phyloP scores from a whole-genome alignment of 2,113 vertebrate genomes.

The Osmerus eperlanus region DNA sequence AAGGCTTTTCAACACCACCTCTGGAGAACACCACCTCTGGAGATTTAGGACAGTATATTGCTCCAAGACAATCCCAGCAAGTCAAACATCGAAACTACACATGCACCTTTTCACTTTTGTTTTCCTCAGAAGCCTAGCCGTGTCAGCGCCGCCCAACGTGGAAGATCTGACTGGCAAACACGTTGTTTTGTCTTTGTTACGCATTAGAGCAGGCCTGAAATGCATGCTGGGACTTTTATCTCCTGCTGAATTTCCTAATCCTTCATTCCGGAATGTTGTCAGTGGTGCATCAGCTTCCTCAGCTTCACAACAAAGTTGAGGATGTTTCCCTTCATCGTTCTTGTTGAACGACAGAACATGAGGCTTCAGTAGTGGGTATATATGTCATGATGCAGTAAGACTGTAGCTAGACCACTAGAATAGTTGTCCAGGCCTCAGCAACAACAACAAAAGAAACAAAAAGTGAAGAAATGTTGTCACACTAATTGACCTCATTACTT shows the following conservation, averaged over 20 bases:
- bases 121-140: background rate
- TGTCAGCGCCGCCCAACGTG: background rate
- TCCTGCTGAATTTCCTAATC: conserved; percentile 36
- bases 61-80: background rate
- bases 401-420: too few relatives aligned
- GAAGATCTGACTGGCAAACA: conserved; percentile 29
- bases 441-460: too few relatives aligned
- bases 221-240: conserved; percentile 45
- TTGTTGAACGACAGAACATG: too few relatives aligned
- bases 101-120: background rate
- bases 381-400: too few relatives aligned
- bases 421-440: too few relatives aligned
- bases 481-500: conserved; percentile 23
- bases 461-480: background rate
- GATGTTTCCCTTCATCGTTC: too few relatives aligned
- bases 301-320: too few relatives aligned
- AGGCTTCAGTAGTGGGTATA: too few relatives aligned
- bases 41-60: background rate
- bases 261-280: background rate
- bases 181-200: conserved; percentile 52
- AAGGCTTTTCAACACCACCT: conserved; percentile 13
- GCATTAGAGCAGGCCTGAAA: conserved; percentile 48
- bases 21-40: background rate
- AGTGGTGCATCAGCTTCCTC: background rate
- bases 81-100: background rate